Evolutionary conservation across 1,140 invertebrate species (phyloP).

Genomic region (Drosophila sulfurigaster): DNA sequence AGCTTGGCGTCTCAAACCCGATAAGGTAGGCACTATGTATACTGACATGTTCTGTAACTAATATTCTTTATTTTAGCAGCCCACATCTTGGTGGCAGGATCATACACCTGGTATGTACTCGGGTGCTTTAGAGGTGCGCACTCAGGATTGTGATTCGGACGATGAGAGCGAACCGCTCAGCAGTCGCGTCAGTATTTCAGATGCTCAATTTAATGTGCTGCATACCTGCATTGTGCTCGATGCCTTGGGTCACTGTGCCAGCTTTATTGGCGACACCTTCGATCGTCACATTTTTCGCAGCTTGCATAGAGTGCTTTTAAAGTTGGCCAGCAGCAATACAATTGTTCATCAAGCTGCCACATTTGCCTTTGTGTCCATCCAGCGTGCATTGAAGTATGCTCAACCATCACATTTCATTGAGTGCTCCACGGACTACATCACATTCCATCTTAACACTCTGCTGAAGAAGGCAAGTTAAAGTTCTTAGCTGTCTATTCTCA

Average conservation of each 20-base stretch:
- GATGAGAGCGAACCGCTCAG: conserved; percentile 63
- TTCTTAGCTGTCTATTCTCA: background rate
- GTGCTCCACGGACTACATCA: conserved; percentile 86
- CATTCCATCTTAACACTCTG: conserved; percentile 86
- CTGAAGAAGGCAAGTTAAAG: conserved; percentile 83
- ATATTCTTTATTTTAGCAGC: conserved; percentile 20
- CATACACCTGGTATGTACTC: conserved; percentile 80
- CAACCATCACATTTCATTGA: conserved; percentile 85
- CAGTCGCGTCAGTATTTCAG: conserved; percentile 61
- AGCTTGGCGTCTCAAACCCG: conserved; percentile 58
- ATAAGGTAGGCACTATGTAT: conserved; percentile 50
- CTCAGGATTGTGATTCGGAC: conserved; percentile 77
- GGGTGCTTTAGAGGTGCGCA: conserved; percentile 77
- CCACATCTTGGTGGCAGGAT: conserved; percentile 76
- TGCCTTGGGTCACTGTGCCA: conserved; percentile 69
- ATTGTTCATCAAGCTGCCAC: conserved; percentile 69
- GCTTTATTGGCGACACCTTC: conserved; percentile 68
- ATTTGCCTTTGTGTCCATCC: conserved; percentile 85
- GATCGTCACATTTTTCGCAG: conserved; percentile 67
- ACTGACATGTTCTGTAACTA: background rate
- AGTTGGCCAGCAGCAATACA: conserved; percentile 73
- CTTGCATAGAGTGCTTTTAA: conserved; percentile 73
- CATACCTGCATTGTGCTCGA: conserved; percentile 78
- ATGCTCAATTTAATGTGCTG: conserved; percentile 79
- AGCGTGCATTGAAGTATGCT: conserved; percentile 82